Conservation (phyloP, 2,888 invertebrate species). For the Ernsta delagoae region DNA sequence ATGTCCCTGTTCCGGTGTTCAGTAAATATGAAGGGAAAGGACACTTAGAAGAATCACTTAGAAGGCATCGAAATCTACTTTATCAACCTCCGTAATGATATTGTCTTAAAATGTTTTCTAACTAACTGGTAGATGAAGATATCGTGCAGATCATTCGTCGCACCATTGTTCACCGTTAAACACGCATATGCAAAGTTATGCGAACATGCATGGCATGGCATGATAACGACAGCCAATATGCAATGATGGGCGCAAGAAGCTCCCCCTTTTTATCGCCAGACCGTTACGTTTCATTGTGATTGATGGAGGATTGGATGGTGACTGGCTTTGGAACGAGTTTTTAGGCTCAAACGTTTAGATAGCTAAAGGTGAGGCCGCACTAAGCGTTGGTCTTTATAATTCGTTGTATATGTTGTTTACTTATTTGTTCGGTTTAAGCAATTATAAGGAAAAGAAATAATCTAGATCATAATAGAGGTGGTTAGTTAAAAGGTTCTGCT, state of each 20-base stretch:
- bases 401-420: no score
- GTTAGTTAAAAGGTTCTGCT: no score
- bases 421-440: no score
- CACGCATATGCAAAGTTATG: constrained; percentile 5
- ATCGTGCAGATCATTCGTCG: constrained; percentile 1
- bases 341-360: constrained; percentile 8
- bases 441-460: no score
- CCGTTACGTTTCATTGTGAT: constrained; percentile 33
- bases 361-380: neutral
- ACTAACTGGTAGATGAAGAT: neutral
- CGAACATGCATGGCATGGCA: constrained; percentile 4
- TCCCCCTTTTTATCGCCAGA: constrained; percentile 22
- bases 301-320: constrained; percentile 18
- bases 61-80: no score
- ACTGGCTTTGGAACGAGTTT: constrained; percentile 15
- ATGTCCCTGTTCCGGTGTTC: no score
- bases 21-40: no score
- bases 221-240: constrained; percentile 20
- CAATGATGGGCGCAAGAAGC: constrained; percentile 27
- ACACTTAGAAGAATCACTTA: no score
- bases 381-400: no score
- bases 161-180: constrained; percentile 24
- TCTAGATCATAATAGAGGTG: no score
- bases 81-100: no score
- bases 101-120: no score